Conservation (phyloP, 2,113 vertebrate genomes). For the Tympanuchus pallidicinctus region DNA sequence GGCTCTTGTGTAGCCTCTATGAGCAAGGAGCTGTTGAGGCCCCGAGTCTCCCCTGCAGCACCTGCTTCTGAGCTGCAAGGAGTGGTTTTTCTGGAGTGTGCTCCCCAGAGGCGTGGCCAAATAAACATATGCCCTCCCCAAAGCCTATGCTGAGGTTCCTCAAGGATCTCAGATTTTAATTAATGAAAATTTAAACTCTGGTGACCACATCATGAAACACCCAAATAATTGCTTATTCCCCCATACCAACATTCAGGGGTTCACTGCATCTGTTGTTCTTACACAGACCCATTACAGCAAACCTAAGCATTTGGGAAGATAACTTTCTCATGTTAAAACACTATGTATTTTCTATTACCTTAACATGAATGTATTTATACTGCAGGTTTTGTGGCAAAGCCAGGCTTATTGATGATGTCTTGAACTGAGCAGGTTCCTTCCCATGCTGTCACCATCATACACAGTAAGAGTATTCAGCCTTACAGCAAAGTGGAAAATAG, state of each 20-base stretch:
- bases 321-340: not conserved
- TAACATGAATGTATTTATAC: not conserved
- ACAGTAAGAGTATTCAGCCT: not conserved
- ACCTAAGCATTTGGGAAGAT: not conserved
- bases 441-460: accelerated
- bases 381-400: not conserved
- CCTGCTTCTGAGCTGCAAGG: accelerated
- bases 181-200: not conserved
- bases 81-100: not conserved
- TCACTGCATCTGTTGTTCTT: not conserved
- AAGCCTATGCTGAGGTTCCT: accelerated
- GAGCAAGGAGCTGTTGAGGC: not conserved
- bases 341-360: not conserved
- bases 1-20: not conserved
- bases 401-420: not conserved
- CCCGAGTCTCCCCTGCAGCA: not conserved
- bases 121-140: not conserved
- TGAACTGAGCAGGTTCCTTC: not conserved
- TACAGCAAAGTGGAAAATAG: not conserved
- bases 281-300: not conserved
- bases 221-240: not conserved
- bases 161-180: not conserved
- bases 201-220: not conserved
- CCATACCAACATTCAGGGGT: not conserved
- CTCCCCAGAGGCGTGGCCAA: not conserved